Evolutionary conservation across 2,797 vertebrate species (phyloP).

Genomic region (Aplochiton taeniatus): DNA sequence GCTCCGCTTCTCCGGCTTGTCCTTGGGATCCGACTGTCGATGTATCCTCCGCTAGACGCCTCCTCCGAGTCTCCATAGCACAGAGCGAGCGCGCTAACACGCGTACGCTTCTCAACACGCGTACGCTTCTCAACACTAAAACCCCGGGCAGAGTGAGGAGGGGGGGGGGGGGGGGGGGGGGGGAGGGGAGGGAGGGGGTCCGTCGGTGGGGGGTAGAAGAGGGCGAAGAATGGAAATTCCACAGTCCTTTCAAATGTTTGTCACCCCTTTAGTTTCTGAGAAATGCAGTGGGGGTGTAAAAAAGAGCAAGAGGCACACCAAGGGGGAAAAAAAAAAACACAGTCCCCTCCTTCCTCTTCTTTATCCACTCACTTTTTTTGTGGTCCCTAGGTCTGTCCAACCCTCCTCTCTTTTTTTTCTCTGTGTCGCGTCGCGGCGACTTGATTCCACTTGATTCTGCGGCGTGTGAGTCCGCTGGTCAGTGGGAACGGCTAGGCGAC

Average conservation of each 20-base stretch:
- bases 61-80: conserved; percentile 81
- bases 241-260: conserved; percentile 69
- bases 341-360: conserved; percentile 17
- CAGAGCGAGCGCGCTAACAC: conserved; percentile 50
- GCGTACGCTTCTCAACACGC: background rate
- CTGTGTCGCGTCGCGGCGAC: conserved; percentile 49
- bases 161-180: conserved; percentile 30
- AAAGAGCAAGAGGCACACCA: conserved; percentile 40
- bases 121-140: background rate
- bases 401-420: conserved; percentile 47
- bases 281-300: conserved; percentile 16
- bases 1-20: conserved; percentile 80
- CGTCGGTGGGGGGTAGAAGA: conserved; percentile 18
- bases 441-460: conserved; percentile 53
- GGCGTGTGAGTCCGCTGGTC: conserved; percentile 21
- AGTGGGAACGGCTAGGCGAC: conserved; percentile 65
- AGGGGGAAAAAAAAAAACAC: conserved; percentile 43
- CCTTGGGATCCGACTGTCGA: conserved; percentile 86
- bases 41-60: conserved; percentile 68
- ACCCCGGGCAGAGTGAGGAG: conserved; percentile 12
- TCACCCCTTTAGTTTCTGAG: conserved; percentile 54
- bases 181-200: conserved; percentile 29
- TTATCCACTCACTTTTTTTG: conserved; percentile 74
- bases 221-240: conserved; percentile 66
- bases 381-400: conserved; percentile 65